Evolutionary conservation across 2,113 vertebrate species (phyloP).

Genomic region (Recurvirostra avosetta): DNA sequence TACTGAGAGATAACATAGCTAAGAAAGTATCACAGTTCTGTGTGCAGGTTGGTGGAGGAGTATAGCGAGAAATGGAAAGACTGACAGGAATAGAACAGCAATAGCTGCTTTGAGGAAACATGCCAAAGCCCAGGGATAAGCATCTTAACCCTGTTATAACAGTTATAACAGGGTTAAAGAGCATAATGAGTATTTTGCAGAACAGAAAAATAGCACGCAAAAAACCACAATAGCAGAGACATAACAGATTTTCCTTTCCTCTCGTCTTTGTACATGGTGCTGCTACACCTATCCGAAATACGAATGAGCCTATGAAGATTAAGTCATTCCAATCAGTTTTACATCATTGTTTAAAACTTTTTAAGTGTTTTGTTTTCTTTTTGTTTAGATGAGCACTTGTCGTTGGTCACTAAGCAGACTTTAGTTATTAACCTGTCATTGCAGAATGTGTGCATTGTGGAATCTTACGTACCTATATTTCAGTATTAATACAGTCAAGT

Average conservation of each 20-base stretch:
- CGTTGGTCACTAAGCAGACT: background rate
- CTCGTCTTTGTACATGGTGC: background rate
- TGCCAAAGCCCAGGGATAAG: background rate
- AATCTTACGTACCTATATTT: background rate
- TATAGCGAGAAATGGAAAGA: background rate
- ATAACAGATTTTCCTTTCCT: background rate
- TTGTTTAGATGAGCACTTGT: background rate
- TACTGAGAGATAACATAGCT: background rate
- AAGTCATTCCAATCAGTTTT: background rate
- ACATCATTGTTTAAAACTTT: background rate
- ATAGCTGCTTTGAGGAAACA: background rate
- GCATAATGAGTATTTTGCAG: background rate
- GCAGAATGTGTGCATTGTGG: background rate
- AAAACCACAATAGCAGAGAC: accelerated
- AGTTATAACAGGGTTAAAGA: background rate
- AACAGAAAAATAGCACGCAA: background rate
- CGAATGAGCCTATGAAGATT: background rate
- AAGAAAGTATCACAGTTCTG: background rate
- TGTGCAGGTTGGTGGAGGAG: background rate
- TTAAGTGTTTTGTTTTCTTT: background rate
- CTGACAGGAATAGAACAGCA: background rate
- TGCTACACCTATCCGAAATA: background rate
- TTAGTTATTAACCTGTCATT: background rate
- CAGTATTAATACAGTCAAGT: background rate
- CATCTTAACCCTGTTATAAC: background rate